Evolutionary conservation across 2,113 vertebrate genomes (phyloP), one percentile per base, ranked within the genome.

Genomic region (Callionymus lyra): DNA sequence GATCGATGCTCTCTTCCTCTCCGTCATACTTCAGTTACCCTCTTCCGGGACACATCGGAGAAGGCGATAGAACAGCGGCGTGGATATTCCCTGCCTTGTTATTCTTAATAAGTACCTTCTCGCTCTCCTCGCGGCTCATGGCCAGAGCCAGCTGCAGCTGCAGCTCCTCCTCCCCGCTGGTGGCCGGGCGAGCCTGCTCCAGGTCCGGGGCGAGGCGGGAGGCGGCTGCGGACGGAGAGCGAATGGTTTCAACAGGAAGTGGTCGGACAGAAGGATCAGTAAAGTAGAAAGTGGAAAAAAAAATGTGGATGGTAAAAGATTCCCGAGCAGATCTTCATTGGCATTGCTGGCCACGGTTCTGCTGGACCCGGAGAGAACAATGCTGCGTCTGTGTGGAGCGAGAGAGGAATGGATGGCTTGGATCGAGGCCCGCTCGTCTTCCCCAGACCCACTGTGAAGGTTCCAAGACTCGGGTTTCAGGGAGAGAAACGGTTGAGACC

Each of bases 141-240:
- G 93, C 93, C 81, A 98, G 48, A 0, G 93, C 93, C 62, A 97
- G 88, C 85, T 94, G 91, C 65, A 97, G 81, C 82, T 98, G 94
- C 43, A 97, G 83, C 63, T 97, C 91, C 73, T 97, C 94, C 65
- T 98, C 94, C 9, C 92, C 94, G 0, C 84, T 91, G 0, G 91
- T 93, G 65, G 93, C 82, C 0, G 94, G 94, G 35, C 90, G 84
- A 0, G 91, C 92, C 61, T 93, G 89, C 76, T 98, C 93, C 74
- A 98, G 55, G 55, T 98, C 93, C 0, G 92, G 88, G 39, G 84
- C 72, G 0, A 87, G 82, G 21, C 57, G 82, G 35, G 91, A 90
- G 51, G 88, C 87, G 35, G 91, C 93, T 94, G 63, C 9, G 17
- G 66, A 59, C 56, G 61, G 11, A 52, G 47, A 68, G 41, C 55